phyloP scores from a whole-genome alignment of 2,113 vertebrate genomes.

The Pomatorhinus ruficollis region DNA sequence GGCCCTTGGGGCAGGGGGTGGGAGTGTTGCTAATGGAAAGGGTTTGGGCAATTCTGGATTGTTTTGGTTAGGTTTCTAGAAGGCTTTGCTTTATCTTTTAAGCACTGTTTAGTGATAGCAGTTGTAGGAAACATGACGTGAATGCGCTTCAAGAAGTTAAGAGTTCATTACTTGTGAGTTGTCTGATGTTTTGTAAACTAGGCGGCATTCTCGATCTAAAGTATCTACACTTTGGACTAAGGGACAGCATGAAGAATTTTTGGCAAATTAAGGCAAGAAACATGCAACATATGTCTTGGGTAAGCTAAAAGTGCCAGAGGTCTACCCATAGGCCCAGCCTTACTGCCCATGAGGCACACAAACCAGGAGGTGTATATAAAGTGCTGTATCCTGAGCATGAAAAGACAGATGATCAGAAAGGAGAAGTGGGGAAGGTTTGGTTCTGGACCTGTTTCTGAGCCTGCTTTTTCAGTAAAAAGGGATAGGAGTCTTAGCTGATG shows the following conservation, averaged over 20 bases:
- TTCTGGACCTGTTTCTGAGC: neutral
- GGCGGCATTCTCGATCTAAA: neutral
- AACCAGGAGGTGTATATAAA: neutral
- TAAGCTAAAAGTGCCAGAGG: neutral
- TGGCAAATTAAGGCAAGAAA: neutral
- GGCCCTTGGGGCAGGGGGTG: fast-evolving
- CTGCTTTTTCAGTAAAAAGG: neutral
- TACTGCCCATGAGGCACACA: neutral
- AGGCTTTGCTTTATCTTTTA: neutral
- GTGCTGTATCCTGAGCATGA: neutral
- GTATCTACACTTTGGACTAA: neutral
- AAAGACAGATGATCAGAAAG: neutral
- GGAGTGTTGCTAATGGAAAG: neutral
- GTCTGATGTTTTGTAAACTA: neutral
- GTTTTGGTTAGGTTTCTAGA: neutral
- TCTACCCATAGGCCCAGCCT: neutral
- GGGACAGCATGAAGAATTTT: neutral
- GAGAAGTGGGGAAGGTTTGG: neutral
- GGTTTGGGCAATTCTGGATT: neutral
- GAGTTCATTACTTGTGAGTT: neutral
- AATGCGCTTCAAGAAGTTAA: neutral
- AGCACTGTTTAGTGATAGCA: neutral
- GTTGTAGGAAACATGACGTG: neutral
- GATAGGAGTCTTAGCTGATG: neutral
- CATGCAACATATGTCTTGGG: neutral